Evolutionary conservation across 1,140 invertebrate species (phyloP).

Genomic region (Grapholita molesta): DNA sequence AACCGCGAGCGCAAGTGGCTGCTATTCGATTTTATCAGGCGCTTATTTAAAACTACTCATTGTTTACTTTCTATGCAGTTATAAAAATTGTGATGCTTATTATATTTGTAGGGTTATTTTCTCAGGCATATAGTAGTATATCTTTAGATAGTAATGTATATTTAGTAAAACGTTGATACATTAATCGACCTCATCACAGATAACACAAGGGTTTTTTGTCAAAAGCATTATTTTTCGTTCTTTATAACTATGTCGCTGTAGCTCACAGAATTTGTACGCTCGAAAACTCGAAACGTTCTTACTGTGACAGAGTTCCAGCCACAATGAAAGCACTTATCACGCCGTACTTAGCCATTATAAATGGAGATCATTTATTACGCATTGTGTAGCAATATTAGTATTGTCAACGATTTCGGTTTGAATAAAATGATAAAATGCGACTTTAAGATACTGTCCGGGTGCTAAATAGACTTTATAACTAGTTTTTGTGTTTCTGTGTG

Average conservation of each 20-base stretch:
- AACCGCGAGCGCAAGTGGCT: background rate
- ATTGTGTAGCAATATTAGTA: slow-evolving; percentile 19
- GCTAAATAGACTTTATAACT: slow-evolving; percentile 55
- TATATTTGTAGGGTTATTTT: too few relatives aligned
- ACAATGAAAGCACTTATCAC: slow-evolving; percentile 13
- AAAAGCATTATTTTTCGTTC: background rate
- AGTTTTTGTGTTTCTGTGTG: slow-evolving; percentile 36
- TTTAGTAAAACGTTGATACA: too few relatives aligned
- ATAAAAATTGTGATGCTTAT: too few relatives aligned
- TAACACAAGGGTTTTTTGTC: background rate
- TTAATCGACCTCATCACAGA: background rate
- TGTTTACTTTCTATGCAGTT: too few relatives aligned
- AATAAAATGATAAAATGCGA: slow-evolving; percentile 36
- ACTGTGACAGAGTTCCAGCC: background rate
- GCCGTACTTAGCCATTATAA: slow-evolving; percentile 4
- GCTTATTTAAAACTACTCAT: background rate
- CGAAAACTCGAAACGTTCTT: background rate
- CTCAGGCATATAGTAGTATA: too few relatives aligned
- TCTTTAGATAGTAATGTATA: too few relatives aligned
- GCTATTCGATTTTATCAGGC: background rate
- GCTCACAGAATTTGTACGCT: background rate
- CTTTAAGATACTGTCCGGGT: slow-evolving; percentile 48
- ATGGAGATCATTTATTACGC: background rate
- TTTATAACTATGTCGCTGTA: background rate
- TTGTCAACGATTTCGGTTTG: slow-evolving; percentile 14